phyloP scores from a whole-genome alignment of 2,888 invertebrate species.

The Endomychus coccineus region DNA sequence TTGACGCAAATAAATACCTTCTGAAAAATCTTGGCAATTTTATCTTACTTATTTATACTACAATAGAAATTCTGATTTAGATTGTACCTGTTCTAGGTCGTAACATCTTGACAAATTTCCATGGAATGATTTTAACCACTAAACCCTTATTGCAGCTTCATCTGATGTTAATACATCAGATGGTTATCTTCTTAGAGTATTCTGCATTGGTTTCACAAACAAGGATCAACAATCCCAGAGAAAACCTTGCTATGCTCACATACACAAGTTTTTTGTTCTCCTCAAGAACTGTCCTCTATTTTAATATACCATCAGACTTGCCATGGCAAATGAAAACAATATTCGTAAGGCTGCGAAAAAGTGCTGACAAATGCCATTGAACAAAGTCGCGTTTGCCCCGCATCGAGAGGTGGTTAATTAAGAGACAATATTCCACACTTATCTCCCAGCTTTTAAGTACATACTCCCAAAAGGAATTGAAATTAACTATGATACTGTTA shows the following conservation, averaged over 20 bases:
- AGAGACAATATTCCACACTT: too few relatives aligned
- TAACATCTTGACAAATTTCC: slow-evolving; percentile 97
- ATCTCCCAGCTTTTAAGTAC: too few relatives aligned
- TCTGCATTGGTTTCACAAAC: slow-evolving; percentile 98
- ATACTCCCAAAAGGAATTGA: too few relatives aligned
- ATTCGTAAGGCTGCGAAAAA: too few relatives aligned
- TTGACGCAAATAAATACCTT: slow-evolving; percentile 23
- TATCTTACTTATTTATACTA: slow-evolving; percentile 1
- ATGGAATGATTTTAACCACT: slow-evolving; percentile 98
- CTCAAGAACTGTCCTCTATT: too few relatives aligned
- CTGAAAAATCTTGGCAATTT: slow-evolving; percentile 1
- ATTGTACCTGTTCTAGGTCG: slow-evolving; percentile 41
- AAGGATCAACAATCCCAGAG: slow-evolving; percentile 90
- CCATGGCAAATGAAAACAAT: too few relatives aligned
- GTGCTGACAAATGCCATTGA: too few relatives aligned
- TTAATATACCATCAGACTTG: too few relatives aligned
- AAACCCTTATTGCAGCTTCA: slow-evolving; percentile 95
- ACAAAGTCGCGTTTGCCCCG: too few relatives aligned
- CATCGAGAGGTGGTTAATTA: too few relatives aligned
- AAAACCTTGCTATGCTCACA: slow-evolving; percentile 98
- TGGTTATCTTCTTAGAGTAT: slow-evolving; percentile 90
- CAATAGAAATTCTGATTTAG: background rate
- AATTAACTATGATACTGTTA: too few relatives aligned
- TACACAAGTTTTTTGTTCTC: slow-evolving; percentile 68
- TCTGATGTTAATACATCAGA: slow-evolving; percentile 98